Evolutionary conservation across 2,797 vertebrate species (phyloP), one percentile per base, ranked within the genome.

Genomic region (Menidia menidia): DNA sequence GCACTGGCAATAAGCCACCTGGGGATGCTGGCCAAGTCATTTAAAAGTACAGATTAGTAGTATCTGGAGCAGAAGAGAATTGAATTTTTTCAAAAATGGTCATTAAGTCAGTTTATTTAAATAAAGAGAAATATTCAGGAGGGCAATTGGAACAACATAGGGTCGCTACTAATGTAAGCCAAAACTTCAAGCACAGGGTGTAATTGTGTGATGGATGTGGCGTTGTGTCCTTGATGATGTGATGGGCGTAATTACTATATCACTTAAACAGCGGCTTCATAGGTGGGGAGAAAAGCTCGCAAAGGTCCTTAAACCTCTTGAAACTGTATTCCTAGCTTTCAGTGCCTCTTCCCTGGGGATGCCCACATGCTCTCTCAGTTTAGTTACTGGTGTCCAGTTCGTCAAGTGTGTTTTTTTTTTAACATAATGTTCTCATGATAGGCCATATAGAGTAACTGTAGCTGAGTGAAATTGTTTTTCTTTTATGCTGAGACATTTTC

Each of bases 361-460:
- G 59, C 61, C 68, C 80, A 69, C 81, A 88, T 74, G 78, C 66
- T 77, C 75, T 62, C 71, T 81, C 68, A 82, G 83, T 90, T 86
- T 87, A 78, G 74, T 60, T 47, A 60, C 63, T 51, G 79, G 69
- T 77, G 85, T 88, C 79, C 89, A 83, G 80, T 87, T 72, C 78
- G 74, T 85, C 76, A 75, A 85, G 77, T 84, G 80, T 85, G 90
- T 87, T 81, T 80, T 77, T 82, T 82, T 39, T 39, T 9, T 39
- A 75, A 68, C 77, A 51, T 84, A 66, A 30, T 60, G 77, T 88
- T 84, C 79, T 85, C 78, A 75, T 75, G 74, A 58, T 54, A 68
- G 35, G 14, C 73, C 42, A 48, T 71, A 81, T 83, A 72, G 80
- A 57, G 75, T 88, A 77, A 81, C 85, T 54, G 70, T 67, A 33